Conservation (phyloP, 2,113 vertebrate species). For the Macrotus californicus region DNA sequence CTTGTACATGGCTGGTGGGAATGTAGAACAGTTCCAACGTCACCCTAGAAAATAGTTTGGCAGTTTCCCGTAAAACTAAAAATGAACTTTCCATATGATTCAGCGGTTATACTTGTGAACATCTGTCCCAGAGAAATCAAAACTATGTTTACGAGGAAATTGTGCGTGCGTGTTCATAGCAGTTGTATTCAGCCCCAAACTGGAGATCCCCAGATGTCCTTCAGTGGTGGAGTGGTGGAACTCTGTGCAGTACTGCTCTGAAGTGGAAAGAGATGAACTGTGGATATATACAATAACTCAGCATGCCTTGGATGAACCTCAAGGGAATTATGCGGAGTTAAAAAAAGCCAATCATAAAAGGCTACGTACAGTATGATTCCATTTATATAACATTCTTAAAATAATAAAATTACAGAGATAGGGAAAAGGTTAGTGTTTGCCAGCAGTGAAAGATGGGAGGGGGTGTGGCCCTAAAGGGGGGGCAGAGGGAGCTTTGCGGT, state of each 20-base stretch:
- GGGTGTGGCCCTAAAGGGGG: not conserved
- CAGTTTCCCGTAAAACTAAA: conserved; percentile 17
- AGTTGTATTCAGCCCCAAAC: not conserved
- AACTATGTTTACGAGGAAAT: not conserved
- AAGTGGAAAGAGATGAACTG: conserved; percentile 3
- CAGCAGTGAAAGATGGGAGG: not conserved
- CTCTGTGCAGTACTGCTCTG: not conserved
- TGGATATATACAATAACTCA: not conserved
- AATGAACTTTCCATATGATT: not conserved
- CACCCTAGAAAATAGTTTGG: not conserved
- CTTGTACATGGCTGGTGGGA: not conserved
- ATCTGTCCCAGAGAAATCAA: not conserved
- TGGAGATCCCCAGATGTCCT: not conserved
- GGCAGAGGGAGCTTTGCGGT: not conserved
- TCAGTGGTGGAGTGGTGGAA: not conserved
- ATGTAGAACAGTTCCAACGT: not conserved
- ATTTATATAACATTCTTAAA: not conserved
- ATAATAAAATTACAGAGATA: not conserved
- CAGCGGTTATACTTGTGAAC: not conserved
- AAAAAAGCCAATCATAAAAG: not conserved
- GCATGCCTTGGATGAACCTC: not conserved
- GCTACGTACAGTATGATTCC: not conserved
- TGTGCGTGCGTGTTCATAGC: not conserved
- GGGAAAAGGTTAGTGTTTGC: not conserved
- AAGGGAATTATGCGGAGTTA: not conserved